Conservation (phyloP, 2,888 invertebrate species). For the Diploptera punctata region DNA sequence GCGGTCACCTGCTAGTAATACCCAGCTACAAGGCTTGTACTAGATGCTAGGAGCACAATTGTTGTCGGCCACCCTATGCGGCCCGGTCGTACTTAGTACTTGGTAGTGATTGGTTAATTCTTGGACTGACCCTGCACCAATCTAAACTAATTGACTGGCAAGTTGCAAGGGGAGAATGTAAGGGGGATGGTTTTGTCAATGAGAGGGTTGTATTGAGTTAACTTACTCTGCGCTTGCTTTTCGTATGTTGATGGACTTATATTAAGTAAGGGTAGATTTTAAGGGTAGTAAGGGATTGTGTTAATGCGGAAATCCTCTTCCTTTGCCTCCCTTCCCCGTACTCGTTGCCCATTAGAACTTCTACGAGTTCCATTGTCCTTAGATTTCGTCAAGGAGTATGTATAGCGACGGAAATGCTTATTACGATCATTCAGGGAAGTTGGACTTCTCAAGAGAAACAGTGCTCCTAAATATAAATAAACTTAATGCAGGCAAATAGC, state of each 20-base stretch:
- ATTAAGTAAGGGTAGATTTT: neutral
- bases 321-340: too few relatives aligned
- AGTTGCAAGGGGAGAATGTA: neutral
- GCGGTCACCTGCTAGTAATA: neutral
- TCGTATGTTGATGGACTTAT: neutral
- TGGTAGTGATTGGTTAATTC: constrained; percentile 17
- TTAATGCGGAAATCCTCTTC: neutral
- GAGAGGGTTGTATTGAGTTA: constrained; percentile 9
- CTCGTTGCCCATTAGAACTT: too few relatives aligned
- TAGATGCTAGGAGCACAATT: too few relatives aligned
- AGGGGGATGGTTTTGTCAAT: neutral
- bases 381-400: too few relatives aligned
- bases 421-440: too few relatives aligned
- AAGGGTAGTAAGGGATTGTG: neutral
- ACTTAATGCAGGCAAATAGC: too few relatives aligned
- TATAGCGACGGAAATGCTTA: too few relatives aligned
- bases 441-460: too few relatives aligned
- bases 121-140: constrained; percentile 19
- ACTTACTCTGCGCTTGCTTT: neutral
- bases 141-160: constrained; percentile 23
- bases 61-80: neutral
- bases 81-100: neutral
- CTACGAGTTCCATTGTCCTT: too few relatives aligned
- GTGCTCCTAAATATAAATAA: too few relatives aligned
- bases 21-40: too few relatives aligned